Evolutionary conservation across 2,113 vertebrate genomes (phyloP).

Genomic region (Tautogolabrus adspersus): DNA sequence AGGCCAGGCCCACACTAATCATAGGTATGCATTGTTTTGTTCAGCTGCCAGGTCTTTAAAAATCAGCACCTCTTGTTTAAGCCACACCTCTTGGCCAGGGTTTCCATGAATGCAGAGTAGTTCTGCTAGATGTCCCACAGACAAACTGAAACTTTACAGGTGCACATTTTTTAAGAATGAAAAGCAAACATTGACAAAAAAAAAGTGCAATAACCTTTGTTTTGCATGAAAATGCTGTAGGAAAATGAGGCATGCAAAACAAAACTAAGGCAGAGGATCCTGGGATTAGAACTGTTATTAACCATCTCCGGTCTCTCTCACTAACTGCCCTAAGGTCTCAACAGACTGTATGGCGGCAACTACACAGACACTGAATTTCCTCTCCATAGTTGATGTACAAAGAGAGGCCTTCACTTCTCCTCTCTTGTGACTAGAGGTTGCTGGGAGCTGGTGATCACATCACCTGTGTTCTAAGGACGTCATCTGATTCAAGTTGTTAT

Average conservation of each 20-base stretch:
- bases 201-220: background rate
- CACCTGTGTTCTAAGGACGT: conserved; percentile 56
- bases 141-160: conserved; percentile 12
- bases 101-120: conserved; percentile 8
- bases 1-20: conserved; percentile 75
- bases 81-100: conserved; percentile 58
- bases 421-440: conserved; percentile 55
- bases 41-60: conserved; percentile 75
- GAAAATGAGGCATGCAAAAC: background rate
- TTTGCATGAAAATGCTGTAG: background rate
- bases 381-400: conserved; percentile 41
- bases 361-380: conserved; percentile 39
- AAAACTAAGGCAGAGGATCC: conserved; percentile 26
- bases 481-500: conserved; percentile 47
- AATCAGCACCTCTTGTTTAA: conserved; percentile 73
- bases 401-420: conserved; percentile 46
- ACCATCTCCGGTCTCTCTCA: conserved; percentile 25
- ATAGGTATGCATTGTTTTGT: conserved; percentile 80
- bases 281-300: conserved; percentile 39
- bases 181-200: background rate
- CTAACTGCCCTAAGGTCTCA: conserved; percentile 26
- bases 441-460: conserved; percentile 54
- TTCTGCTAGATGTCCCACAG: conserved; percentile 29
- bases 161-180: conserved; percentile 16
- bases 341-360: conserved; percentile 43